phyloP scores from a whole-genome alignment of 2,888 invertebrate species.

The Leucoma salicis region DNA sequence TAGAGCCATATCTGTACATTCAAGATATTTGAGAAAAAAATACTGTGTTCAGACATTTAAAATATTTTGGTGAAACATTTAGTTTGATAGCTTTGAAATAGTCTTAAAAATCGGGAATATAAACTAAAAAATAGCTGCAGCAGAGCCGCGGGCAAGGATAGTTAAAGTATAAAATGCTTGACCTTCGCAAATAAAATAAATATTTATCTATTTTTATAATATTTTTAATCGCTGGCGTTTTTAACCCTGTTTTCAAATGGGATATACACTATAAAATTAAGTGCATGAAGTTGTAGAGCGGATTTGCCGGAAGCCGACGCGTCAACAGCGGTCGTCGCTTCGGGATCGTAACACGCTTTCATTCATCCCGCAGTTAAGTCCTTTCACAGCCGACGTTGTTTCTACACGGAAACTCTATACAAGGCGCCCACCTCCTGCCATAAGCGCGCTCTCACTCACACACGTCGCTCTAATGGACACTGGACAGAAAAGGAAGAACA shows the following conservation, averaged over 20 bases:
- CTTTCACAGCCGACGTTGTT: conserved; percentile 49
- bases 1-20: too few relatives aligned
- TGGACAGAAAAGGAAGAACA: conserved; percentile 63
- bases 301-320: conserved; percentile 79
- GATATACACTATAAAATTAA: conserved; percentile 55
- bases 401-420: conserved; percentile 77
- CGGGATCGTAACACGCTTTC: conserved; percentile 80
- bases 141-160: too few relatives aligned
- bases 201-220: too few relatives aligned
- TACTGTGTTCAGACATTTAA: too few relatives aligned
- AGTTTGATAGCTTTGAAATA: too few relatives aligned
- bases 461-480: conserved; percentile 40
- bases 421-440: conserved; percentile 63
- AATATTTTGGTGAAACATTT: too few relatives aligned
- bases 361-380: conserved; percentile 76
- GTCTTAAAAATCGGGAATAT: too few relatives aligned
- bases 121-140: too few relatives aligned
- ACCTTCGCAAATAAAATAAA: too few relatives aligned
- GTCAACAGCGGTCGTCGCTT: conserved; percentile 78
- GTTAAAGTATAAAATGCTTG: too few relatives aligned
- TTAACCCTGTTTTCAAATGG: conserved; percentile 34
- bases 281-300: conserved; percentile 75
- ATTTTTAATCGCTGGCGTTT: conserved; percentile 7
- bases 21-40: too few relatives aligned
- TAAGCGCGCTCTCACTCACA: conserved; percentile 55